phyloP scores from a whole-genome alignment of 1,140 invertebrate species.

The Nylanderia fulva region DNA sequence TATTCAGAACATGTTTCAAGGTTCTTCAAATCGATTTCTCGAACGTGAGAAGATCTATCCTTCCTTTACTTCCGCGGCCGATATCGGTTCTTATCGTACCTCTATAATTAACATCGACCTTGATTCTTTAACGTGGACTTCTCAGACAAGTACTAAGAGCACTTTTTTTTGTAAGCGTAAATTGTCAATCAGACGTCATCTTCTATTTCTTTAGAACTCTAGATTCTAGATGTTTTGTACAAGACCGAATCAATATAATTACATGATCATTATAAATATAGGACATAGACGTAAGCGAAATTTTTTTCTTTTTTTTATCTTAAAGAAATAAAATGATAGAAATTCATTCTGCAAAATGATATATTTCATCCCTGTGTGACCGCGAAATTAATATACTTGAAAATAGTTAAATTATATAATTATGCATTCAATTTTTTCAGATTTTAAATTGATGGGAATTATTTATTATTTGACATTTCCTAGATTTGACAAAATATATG shows the following conservation, averaged over 20 bases:
- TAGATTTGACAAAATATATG: background rate
- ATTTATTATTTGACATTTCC: background rate
- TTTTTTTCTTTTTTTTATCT: background rate
- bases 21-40: slow-evolving; percentile 42
- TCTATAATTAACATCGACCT: slow-evolving; percentile 26
- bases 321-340: slow-evolving; percentile 13
- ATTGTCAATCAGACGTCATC: too few relatives aligned
- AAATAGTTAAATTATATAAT: background rate
- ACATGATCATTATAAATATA: background rate
- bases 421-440: background rate
- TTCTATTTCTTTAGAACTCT: too few relatives aligned
- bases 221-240: background rate
- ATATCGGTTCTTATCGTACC: slow-evolving; percentile 21
- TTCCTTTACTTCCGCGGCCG: background rate
- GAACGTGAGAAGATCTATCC: slow-evolving; percentile 34
- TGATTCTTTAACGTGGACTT: background rate
- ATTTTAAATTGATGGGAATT: background rate
- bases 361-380: background rate
- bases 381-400: background rate
- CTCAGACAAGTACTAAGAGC: background rate
- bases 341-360: slow-evolving; percentile 1
- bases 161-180: background rate
- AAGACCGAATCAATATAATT: background rate
- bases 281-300: background rate
- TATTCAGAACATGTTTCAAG: background rate